phyloP scores from a whole-genome alignment of 2,888 invertebrate genomes.

The Norana najaformis region DNA sequence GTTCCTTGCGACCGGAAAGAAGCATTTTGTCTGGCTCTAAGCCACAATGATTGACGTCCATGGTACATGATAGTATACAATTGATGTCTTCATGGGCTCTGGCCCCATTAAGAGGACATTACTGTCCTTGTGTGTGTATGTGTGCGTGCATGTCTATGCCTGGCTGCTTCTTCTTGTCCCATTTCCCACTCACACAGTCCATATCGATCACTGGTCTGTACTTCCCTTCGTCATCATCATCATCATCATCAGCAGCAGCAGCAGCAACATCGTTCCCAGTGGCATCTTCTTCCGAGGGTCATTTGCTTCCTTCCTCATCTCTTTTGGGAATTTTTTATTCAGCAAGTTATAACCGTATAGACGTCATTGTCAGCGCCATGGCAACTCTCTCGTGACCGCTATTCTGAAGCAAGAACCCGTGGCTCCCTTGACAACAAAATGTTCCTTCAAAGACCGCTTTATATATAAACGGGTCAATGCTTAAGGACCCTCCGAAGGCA shows the following conservation, averaged over 20 bases:
- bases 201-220: not conserved
- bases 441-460: no score
- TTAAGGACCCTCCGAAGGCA: not conserved
- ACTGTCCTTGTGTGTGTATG: no score
- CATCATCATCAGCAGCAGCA: not conserved
- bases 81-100: not conserved
- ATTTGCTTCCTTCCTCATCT: not conserved
- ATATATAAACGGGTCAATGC: not conserved
- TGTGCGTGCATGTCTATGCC: not conserved
- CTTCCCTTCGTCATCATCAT: no score
- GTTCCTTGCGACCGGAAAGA: not conserved
- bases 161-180: not conserved
- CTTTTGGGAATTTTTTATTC: not conserved
- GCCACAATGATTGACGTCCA: not conserved
- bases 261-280: not conserved
- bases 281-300: not conserved
- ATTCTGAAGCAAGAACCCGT: not conserved
- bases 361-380: not conserved
- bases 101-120: not conserved
- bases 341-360: not conserved
- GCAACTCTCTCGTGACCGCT: slow-evolving; percentile 6
- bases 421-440: not conserved
- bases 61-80: not conserved
- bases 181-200: not conserved
- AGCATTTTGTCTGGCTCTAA: not conserved